Evolutionary conservation across 1,140 invertebrate genomes (phyloP).

Genomic region (Caerostris extrusa): DNA sequence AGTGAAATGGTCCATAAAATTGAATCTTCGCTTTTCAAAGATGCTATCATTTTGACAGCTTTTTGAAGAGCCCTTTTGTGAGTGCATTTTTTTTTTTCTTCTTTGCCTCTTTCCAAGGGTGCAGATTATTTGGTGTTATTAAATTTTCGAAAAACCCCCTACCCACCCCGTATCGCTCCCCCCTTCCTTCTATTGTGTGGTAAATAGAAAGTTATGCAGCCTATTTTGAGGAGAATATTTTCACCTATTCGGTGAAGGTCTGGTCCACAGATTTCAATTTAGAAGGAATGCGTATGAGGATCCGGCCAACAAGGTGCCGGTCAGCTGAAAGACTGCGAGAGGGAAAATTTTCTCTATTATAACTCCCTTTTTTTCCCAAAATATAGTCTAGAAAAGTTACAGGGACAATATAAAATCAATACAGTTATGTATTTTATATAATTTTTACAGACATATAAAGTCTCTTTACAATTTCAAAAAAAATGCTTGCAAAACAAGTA

Average conservation of each 20-base stretch:
- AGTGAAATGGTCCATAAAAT: slow-evolving; percentile 75
- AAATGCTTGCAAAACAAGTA: too few species aligned
- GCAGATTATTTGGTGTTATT: slow-evolving; percentile 74
- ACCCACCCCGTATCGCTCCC: neutral
- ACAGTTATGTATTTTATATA: too few species aligned
- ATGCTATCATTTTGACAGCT: slow-evolving; percentile 71
- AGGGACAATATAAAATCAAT: too few species aligned
- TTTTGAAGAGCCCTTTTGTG: slow-evolving; percentile 51
- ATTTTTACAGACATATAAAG: too few species aligned
- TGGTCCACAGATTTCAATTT: neutral
- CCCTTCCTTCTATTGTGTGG: slow-evolving; percentile 27
- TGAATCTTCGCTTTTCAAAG: slow-evolving; percentile 68
- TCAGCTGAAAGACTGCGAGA: neutral
- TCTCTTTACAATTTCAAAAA: too few species aligned
- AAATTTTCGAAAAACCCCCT: slow-evolving; percentile 21
- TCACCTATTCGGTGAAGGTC: neutral
- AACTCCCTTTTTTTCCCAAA: neutral
- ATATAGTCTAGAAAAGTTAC: too few species aligned
- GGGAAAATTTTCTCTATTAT: neutral
- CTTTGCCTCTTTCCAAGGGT: neutral
- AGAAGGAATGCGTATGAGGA: neutral
- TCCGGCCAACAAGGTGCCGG: neutral
- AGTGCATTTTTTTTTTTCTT: slow-evolving; percentile 8
- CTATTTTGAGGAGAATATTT: slow-evolving; percentile 35
- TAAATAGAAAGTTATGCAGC: slow-evolving; percentile 28